Evolutionary conservation across 2,888 invertebrate species (phyloP).

Genomic region (Lochmaea crataegi): DNA sequence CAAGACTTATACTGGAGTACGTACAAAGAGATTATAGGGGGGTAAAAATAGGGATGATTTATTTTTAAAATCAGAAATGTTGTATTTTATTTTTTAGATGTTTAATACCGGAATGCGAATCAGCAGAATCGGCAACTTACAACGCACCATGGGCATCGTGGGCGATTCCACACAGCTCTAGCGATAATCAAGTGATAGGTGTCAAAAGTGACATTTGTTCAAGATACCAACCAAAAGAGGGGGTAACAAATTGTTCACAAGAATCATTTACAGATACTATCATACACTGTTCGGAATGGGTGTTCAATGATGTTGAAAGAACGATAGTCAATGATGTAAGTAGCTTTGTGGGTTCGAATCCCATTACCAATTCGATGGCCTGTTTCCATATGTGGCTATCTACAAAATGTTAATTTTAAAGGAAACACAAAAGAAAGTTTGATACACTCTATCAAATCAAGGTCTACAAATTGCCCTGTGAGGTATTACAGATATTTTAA

Average conservation of each 20-base stretch:
- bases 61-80: too few species aligned
- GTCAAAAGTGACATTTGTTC: constrained; percentile 60
- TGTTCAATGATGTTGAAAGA: constrained; percentile 67
- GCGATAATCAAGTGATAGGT: constrained; percentile 49
- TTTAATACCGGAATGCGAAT: constrained; percentile 69
- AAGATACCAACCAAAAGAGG: constrained; percentile 51
- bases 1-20: too few species aligned
- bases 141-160: constrained; percentile 65
- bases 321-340: constrained; percentile 71
- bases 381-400: too few species aligned
- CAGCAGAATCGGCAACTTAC: constrained; percentile 58
- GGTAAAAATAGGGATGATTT: neutral
- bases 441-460: too few species aligned
- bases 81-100: constrained; percentile 62
- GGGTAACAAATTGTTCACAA: constrained; percentile 56
- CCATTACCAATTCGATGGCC: too few species aligned
- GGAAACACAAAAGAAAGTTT: too few species aligned
- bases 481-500: too few species aligned
- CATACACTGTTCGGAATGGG: constrained; percentile 67
- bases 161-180: constrained; percentile 64
- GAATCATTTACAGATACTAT: constrained; percentile 61
- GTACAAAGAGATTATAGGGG: neutral
- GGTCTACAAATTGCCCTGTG: too few species aligned
- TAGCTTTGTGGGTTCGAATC: neutral
- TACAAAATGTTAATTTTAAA: too few species aligned